phyloP scores from a whole-genome alignment of 2,888 invertebrate genomes.

The Sesamia inferens region DNA sequence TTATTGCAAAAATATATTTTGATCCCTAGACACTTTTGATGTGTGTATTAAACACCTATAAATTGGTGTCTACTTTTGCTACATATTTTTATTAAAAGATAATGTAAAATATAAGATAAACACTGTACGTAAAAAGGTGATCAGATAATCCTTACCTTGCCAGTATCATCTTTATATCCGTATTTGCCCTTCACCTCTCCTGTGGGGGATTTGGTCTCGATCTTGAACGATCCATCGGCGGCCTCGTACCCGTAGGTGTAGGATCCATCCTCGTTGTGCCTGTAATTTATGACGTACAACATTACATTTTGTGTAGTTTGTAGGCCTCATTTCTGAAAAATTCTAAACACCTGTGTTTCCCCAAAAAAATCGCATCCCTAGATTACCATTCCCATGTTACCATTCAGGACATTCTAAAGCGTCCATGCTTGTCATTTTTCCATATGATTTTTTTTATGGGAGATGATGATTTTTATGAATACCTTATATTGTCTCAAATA shows the following conservation, averaged over 20 bases:
- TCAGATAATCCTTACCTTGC: conserved; percentile 86
- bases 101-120: not conserved
- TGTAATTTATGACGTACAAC: conserved; percentile 73
- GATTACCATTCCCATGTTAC: too few relatives aligned
- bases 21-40: too few relatives aligned
- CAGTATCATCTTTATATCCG: conserved; percentile 95
- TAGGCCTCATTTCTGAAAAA: too few relatives aligned
- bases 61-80: not conserved
- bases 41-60: not conserved
- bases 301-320: not conserved
- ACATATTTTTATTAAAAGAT: not conserved
- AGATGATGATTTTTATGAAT: too few relatives aligned
- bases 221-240: conserved; percentile 96
- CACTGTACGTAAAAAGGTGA: not conserved
- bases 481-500: too few relatives aligned
- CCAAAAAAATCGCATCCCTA: too few relatives aligned
- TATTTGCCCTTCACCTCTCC: conserved; percentile 97
- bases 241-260: conserved; percentile 97
- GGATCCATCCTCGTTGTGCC: conserved; percentile 96
- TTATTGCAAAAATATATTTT: too few relatives aligned
- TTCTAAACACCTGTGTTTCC: too few relatives aligned
- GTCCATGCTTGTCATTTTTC: too few relatives aligned
- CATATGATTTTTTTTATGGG: too few relatives aligned
- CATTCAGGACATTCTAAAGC: too few relatives aligned
- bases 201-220: conserved; percentile 94